Evolutionary conservation across 2,888 invertebrate genomes (phyloP), one percentile per base, ranked within the genome.

Genomic region (Atrina japonica): DNA sequence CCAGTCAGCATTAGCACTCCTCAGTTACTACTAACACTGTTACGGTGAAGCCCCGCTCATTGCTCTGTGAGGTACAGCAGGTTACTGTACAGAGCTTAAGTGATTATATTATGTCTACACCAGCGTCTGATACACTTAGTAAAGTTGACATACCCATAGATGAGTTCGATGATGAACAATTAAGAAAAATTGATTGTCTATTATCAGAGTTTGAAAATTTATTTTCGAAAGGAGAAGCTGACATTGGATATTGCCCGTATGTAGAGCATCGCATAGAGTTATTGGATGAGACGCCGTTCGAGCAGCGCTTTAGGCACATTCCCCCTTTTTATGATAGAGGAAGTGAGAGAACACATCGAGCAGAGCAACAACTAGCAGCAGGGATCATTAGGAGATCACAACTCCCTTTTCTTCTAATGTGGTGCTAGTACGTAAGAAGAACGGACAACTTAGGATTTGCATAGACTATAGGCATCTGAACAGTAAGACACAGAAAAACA

Each of bases 241-340:
- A 69, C 25, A 52, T 69, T 1, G 58, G 64, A 0, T 52, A 29
- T 47, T 35, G 40, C 14, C 52, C 40, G 25, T n/a, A 49, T 25
- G 52, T 58, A 6, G 45, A 70, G 41, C 65, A 70, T 30, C 21
- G 30, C 18, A 70, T 70, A 6, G 47, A 65, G n/a, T 18, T 70
- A 14, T 2, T 35, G 1, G 60, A 60, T 45, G 59, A 64, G 5
- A 49, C 30, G n/a, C 58, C 69, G 18, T 64, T 64, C 29, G 58
- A 56, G 35, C 53, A 66, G 41, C 49, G 49, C 40, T 43, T 43
- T 41, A 18, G 58, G 7, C 50, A 65, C 11, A 70, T 70, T 25
- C 71, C 66, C 53, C 66, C 61, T 30, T 56, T n/a, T 66, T 30
- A 70, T 70, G 70, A 21, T 45, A 14, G 27, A 64, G 23, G 69